Evolutionary conservation across 1,140 invertebrate species (phyloP).

Genomic region (Brachionus angularis): DNA sequence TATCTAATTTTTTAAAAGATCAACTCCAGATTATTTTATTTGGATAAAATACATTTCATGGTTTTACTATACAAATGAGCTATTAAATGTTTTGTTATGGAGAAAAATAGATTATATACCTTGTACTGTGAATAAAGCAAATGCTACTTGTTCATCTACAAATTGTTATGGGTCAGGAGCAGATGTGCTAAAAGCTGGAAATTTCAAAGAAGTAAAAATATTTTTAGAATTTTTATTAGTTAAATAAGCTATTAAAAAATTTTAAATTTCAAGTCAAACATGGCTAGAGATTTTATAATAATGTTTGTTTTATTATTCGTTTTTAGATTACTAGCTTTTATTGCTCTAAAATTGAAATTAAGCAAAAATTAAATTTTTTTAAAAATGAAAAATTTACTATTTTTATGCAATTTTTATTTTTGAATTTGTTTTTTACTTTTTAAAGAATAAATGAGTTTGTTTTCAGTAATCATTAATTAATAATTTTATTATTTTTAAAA

Average conservation of each 20-base stretch:
- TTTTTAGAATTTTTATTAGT: not conserved
- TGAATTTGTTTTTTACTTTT: not conserved
- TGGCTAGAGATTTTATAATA: not conserved
- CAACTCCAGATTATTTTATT: conserved; percentile 71
- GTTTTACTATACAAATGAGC: conserved; percentile 90
- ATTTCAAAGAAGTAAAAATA: not conserved
- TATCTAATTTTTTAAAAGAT: not conserved
- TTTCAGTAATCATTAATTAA: no score
- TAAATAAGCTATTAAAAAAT: not conserved
- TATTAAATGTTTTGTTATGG: conserved; percentile 90
- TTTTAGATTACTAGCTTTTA: not conserved
- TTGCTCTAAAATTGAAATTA: not conserved
- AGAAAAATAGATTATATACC: conserved; percentile 52
- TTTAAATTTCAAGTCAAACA: not conserved
- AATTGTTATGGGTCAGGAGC: not conserved
- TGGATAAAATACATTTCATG: conserved; percentile 90
- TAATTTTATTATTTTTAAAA: no score
- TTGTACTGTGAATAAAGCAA: not conserved
- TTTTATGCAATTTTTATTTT: no score
- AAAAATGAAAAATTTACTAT: not conserved
- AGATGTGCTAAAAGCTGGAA: not conserved
- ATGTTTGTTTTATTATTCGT: not conserved
- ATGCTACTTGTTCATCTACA: not conserved
- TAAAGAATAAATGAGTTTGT: no score
- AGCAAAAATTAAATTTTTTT: not conserved